Base-by-base conservation (phyloP, 2,113 vertebrate species). In the Setophaga coronata region DNA sequence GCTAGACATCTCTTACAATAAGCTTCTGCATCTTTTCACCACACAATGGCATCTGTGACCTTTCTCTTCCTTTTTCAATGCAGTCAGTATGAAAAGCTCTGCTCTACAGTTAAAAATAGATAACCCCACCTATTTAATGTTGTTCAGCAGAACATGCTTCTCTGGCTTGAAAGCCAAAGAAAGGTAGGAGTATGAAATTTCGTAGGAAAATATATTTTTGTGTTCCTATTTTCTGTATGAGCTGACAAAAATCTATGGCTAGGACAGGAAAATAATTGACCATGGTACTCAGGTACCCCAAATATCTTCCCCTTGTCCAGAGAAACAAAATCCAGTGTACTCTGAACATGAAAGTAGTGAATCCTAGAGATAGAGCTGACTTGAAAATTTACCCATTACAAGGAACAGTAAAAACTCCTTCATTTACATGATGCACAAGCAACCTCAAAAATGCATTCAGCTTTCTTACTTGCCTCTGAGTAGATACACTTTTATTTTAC, bases 1-100 rank as follows among this genome's bases (percentile, higher is more conserved):
- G 24, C 34, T 87, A 90, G 42, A 58, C 31, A 58, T 51, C 33
- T 33, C 60, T 47, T 78, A 47, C 12, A 78, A 78, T 54, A 73
- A 77, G 21, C n/a, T 83, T 54, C 91, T 66, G 38, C 24, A 50
- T 87, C 67, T 90, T 90, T 86, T 80, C 72, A 83, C 48, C 28
- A 79, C 40, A 69, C 76, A 93, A 90, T 45, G 36, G 79, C 85
- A 89, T 89, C 56, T 66, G 18, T 79, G 92, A 96, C 93, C 95
- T 94, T 94, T 91, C 47, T 60, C 13, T 95, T 96, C 61, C 31
- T 31, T 76, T 91, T 88, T 61, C 57, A 92, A 66, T 43, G n/a
- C 34, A 91, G 57, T 34, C 23, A 54, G 67, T 31, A 86, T 54
- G 38, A 83, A 86, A 81, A 77, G 7, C 14, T 83, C 19, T 64